Evolutionary conservation across 2,113 vertebrate genomes (phyloP), one percentile per base, ranked within the genome.

Genomic region (Cygnus buccinator): DNA sequence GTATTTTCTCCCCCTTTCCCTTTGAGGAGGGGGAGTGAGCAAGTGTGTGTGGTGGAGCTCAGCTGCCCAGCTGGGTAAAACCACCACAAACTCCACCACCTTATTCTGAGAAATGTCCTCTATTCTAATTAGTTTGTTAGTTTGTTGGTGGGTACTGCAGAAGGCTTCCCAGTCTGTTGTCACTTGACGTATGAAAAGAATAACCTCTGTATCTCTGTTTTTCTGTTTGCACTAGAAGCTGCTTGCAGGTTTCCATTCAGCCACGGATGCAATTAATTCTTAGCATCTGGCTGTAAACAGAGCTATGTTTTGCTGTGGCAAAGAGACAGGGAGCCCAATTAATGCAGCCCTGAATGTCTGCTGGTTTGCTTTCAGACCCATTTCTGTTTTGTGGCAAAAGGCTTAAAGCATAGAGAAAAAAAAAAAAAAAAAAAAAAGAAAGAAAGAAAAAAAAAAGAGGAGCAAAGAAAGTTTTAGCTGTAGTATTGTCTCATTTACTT

Each of bases 281-380:
- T 84, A 63, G 81, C 93, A 94, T 94, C 90, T 97, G 89, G 43
- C 91, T 96, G 82, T 74, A 97, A 97, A 85, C 19, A 90, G 86
- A 39, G 58, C 65, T 95, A 67, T 84, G 66, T 91, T 92, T 97
- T 91, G 84, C 75, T 89, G 37, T 63, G 48, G 55, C n/a, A 78
- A 68, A n/a, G 75, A 96, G 58, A 68, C 43, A 70, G 73, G 58
- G 59, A 92, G 59, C 52, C 67, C 93, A 94, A 82, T 94, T 96
- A 93, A 87, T 55, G 63, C 52, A 84, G 57, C 16, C 29, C 55
- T 66, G 82, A 84, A 61, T 90, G 90, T 81, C 46, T 76, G 73
- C 44, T 90, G 33, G 54, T 75, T 92, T 89, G 28, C 70, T 90
- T 87, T 94, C 5, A 3, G 68, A 63, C 23, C 65, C 9, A 28